Evolutionary conservation across 2,113 vertebrate genomes (phyloP), one percentile per base, ranked within the genome.

Genomic region (Pantherophis guttatus): DNA sequence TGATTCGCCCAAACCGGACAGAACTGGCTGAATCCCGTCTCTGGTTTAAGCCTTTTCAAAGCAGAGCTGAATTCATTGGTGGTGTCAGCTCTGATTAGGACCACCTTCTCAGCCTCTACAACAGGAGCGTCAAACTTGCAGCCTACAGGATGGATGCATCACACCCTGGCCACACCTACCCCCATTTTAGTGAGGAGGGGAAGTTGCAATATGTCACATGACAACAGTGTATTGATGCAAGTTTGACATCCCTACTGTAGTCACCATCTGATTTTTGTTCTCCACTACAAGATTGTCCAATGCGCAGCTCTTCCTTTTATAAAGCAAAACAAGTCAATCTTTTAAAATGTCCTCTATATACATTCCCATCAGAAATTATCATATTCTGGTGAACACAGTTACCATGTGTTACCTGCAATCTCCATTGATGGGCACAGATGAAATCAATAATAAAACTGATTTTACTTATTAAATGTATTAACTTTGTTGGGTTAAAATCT

Each of bases 391-490:
- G 94, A 94, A 93, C 95, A 89, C 81, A 81, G 24, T 86, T 55
- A 94, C 15, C 88, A 86, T 95, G 89, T 95, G 96, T 96, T 97
- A 97, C 97, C 94, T 90, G 0, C 93, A 94, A 94, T 93, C 96
- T 95, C 94, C 95, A 96, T 93, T 96, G 95, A 97, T 89, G 94
- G 94, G 89, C 94, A 93, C 81, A 89, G 75, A 90, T 86, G 55
- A 87, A 94, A 93, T 29, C 96, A 62, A 54, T 97, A 23, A 96
- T 81, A 81, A 81, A 81, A 81, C 17, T 19, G 97, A 97, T 93
- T 81, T 81, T 81, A 33, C 7, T 81, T 39, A 19, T 81, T 39
- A 19, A 39, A 81, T 39, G 7, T 33, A 81, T 81, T 81, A 10
- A 70, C 29, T n/a, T n/a, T 39, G 70, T n/a, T 19, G 15, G 17